phyloP scores from a whole-genome alignment of 2,888 invertebrate species.

The Sphaerophoria taeniata region DNA sequence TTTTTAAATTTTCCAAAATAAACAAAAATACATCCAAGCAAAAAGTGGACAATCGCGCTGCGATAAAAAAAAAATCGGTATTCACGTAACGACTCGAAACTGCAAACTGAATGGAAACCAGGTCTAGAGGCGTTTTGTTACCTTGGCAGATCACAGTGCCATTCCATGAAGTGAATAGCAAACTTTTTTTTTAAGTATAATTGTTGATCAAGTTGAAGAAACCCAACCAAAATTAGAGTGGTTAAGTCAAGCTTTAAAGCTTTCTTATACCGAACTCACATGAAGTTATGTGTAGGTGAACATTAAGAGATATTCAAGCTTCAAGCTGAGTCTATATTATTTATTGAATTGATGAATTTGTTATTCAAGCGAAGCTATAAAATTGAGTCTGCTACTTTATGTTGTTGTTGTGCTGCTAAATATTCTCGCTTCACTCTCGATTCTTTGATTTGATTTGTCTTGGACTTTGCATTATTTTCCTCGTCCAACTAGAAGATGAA shows the following conservation, averaged over 20 bases:
- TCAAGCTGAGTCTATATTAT: neutral
- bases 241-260: slow-evolving; percentile 58
- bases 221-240: slow-evolving; percentile 47
- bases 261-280: neutral
- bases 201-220: slow-evolving; percentile 50
- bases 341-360: slow-evolving; percentile 14
- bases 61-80: slow-evolving; percentile 44
- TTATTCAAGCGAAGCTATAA: slow-evolving; percentile 24
- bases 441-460: neutral
- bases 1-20: slow-evolving; percentile 30
- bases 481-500: slow-evolving; percentile 56
- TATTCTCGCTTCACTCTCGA: slow-evolving; percentile 2
- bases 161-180: slow-evolving; percentile 54
- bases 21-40: slow-evolving; percentile 3
- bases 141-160: slow-evolving; percentile 60
- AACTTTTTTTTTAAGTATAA: slow-evolving; percentile 42
- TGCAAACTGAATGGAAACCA: slow-evolving; percentile 69
- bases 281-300: neutral
- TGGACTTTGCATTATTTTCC: slow-evolving; percentile 16
- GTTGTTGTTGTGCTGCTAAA: no score
- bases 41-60: slow-evolving; percentile 31
- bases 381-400: slow-evolving; percentile 23
- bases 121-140: slow-evolving; percentile 68
- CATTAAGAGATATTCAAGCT: neutral
- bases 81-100: slow-evolving; percentile 62